Evolutionary conservation across 2,797 vertebrate genomes (phyloP), one percentile per base, ranked within the genome.

Genomic region (Danio aesculapii): DNA sequence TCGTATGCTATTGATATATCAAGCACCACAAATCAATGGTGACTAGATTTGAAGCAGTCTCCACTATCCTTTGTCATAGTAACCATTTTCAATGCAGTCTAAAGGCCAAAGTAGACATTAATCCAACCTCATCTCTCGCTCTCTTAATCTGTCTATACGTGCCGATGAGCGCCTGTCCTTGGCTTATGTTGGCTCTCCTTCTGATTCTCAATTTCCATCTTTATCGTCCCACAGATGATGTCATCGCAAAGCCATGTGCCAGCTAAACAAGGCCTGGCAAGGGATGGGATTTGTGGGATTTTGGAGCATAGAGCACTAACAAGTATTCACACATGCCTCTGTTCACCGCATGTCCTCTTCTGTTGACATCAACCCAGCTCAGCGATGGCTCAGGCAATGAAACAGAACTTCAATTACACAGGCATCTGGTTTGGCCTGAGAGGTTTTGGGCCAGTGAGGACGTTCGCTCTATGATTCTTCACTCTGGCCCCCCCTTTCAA

Each of bases 201-300:
- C 68, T 81, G 43, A 5, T 50, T 59, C 43, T 76, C 81, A 58
- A 66, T 84, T 86, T 74, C 57, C 94, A 83, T 95, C 95, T 92
- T 95, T 95, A 92, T 93, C 93, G 88, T 95, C 94, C 92, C 93
- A 92, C 82, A 95, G 92, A 90, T 96, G 94, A 92, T 95, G 94
- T 87, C 95, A 95, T 90, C 94, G 94, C 87, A 95, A 94, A 90
- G 93, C 94, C 46, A 92, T 94, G 88, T 95, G 82, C 55, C 68
- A 74, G 43, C 55, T 41, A 39, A 68, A 49, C 55, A 43, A 77
- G 67, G 62, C 55, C 57, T 79, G 71, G 70, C 73, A 64, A 16
- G 49, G 19, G 16, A 70, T 47, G 39, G 70, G 46, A 77, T 62
- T 49, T 50, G 47, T 16, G 66, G 58, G 50, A 71, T 72, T 79